Evolutionary conservation across 2,888 invertebrate species (phyloP).

Genomic region (Cyaniris semiargus): DNA sequence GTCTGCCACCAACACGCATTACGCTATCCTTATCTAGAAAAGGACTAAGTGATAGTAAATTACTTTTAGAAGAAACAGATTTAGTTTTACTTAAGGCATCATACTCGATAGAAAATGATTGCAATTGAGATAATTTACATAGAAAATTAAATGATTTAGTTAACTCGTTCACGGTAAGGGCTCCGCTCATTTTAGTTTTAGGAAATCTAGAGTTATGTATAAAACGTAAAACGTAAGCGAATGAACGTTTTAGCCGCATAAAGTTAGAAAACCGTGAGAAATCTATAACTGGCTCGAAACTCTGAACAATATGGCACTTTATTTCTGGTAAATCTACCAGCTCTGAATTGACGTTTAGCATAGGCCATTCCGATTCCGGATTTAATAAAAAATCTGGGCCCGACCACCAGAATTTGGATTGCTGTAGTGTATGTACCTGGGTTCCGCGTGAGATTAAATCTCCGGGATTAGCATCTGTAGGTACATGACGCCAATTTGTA

Average conservation of each 20-base stretch:
- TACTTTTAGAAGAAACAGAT: conserved; percentile 28
- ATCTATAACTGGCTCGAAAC: background rate
- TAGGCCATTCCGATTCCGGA: background rate
- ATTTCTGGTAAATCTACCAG: background rate
- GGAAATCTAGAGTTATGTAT: conserved; percentile 13
- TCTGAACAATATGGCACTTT: background rate
- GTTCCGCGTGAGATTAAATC: conserved; percentile 8
- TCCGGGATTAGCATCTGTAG: background rate
- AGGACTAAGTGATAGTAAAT: conserved; percentile 29
- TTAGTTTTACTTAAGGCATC: background rate
- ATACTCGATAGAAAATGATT: conserved; percentile 30
- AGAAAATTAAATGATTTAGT: conserved; percentile 16
- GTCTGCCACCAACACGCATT: conserved; percentile 31
- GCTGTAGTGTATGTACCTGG: background rate
- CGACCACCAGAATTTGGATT: conserved; percentile 10
- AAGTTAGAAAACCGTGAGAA: conserved; percentile 29
- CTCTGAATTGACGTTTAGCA: background rate
- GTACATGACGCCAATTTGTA: conserved; percentile 28
- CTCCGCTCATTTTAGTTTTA: conserved; percentile 19
- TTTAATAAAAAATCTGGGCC: conserved; percentile 1
- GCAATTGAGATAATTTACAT: conserved; percentile 30
- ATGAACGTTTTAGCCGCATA: conserved; percentile 29
- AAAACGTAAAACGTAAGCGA: conserved; percentile 32
- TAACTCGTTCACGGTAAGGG: conserved; percentile 24
- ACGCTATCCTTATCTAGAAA: conserved; percentile 24